Evolutionary conservation across 2,888 invertebrate species (phyloP).

Genomic region (Ligdia adustata): DNA sequence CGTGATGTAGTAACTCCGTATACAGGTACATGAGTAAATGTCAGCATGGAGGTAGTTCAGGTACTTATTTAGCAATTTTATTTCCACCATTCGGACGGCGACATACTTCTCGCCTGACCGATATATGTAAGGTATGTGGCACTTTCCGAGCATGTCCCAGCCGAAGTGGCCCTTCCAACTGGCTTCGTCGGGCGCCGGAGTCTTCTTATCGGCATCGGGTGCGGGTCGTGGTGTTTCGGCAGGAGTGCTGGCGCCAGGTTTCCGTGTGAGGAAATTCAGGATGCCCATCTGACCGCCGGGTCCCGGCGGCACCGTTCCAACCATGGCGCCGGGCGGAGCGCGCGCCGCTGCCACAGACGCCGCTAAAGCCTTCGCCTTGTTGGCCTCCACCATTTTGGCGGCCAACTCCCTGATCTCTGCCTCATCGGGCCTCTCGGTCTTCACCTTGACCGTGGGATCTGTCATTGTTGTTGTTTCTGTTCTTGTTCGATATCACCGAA

Average conservation of each 20-base stretch:
- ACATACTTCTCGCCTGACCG: slow-evolving; percentile 93
- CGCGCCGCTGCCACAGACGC: slow-evolving; percentile 79
- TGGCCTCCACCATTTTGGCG: slow-evolving; percentile 93
- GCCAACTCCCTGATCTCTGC: slow-evolving; percentile 94
- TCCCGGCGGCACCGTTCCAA: slow-evolving; percentile 61
- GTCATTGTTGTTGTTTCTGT: slow-evolving; percentile 56
- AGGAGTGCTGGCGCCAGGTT: slow-evolving; percentile 56
- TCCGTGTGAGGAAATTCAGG: slow-evolving; percentile 84
- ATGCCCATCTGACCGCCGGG: slow-evolving; percentile 83
- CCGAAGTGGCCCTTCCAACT: slow-evolving; percentile 93
- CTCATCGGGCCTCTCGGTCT: slow-evolving; percentile 92
- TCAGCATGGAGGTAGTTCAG: slow-evolving; percentile 94
- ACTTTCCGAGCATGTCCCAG: slow-evolving; percentile 94
- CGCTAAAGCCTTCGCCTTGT: slow-evolving; percentile 86
- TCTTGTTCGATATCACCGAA: slow-evolving; percentile 8
- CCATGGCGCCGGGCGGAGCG: slow-evolving; percentile 70
- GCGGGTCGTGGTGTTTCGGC: slow-evolving; percentile 56
- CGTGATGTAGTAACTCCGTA: slow-evolving; percentile 96
- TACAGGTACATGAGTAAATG: slow-evolving; percentile 95
- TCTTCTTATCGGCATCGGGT: slow-evolving; percentile 68
- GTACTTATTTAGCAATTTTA: slow-evolving; percentile 94
- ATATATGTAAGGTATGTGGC: slow-evolving; percentile 94
- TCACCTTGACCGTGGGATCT: slow-evolving; percentile 80
- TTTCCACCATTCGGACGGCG: slow-evolving; percentile 97
- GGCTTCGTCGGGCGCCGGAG: slow-evolving; percentile 87